A percentile compares a stretch with the other conserved stretches of the same genome.
Evolutionary conservation across 2,113 vertebrate genomes (phyloP).

Genomic region (Rhadina sibilatrix): DNA sequence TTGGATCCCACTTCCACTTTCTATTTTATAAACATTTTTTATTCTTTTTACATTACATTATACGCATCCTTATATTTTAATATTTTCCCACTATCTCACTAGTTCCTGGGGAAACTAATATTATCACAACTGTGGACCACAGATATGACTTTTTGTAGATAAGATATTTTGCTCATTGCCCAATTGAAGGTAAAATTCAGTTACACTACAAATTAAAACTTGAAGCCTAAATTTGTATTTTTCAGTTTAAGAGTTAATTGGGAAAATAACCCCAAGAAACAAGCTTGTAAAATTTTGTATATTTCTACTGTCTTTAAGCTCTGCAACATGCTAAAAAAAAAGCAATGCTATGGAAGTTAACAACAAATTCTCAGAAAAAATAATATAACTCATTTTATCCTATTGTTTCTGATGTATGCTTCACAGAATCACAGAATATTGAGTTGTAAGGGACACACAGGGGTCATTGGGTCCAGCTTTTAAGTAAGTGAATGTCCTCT

Average conservation of each 20-base stretch:
- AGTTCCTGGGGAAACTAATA: neutral
- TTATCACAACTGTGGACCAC: neutral
- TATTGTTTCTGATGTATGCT: neutral
- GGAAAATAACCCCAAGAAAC: neutral
- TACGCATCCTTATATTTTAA: neutral
- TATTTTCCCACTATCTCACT: neutral
- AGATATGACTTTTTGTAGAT: neutral
- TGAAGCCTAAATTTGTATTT: neutral
- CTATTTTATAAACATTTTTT: neutral
- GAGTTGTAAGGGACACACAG: neutral
- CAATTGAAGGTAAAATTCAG: neutral
- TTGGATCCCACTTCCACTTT: neutral
- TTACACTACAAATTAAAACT: neutral
- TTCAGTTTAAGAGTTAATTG: neutral
- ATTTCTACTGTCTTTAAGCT: neutral
- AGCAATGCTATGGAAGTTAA: fast-evolving
- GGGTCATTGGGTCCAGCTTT: neutral
- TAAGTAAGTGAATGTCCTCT: neutral
- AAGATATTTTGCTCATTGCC: neutral
- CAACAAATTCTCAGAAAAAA: neutral
- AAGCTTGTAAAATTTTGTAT: neutral
- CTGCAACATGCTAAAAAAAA: neutral
- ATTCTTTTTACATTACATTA: neutral
- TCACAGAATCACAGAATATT: neutral
- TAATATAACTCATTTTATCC: neutral